phyloP scores from a whole-genome alignment of 1,140 invertebrate genomes.

The Scaptomyza montana region DNA sequence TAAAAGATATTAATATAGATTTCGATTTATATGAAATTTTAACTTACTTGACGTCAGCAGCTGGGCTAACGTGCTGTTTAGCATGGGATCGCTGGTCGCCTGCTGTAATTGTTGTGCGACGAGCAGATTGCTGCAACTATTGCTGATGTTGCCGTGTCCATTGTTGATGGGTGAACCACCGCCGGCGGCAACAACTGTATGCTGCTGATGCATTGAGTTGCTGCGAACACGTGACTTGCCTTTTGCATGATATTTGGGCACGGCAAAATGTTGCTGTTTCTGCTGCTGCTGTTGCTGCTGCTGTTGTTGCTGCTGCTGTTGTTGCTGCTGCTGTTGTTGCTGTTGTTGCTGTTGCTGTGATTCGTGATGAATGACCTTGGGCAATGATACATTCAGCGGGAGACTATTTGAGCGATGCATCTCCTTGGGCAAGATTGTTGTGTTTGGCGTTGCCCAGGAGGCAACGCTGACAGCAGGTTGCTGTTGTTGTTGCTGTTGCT shows the following conservation, averaged over 20 bases:
- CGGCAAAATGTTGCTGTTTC: conserved; percentile 63
- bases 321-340: conserved; percentile 11
- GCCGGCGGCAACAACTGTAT: conserved; percentile 51
- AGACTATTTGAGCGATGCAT: conserved; percentile 86
- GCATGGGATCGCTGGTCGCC: conserved; percentile 83
- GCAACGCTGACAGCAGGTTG: conserved; percentile 54
- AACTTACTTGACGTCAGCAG: conserved; percentile 68
- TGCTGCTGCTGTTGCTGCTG: conserved; percentile 22
- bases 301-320: conserved; percentile 5
- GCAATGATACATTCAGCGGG: conserved; percentile 84
- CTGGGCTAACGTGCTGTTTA: conserved; percentile 81
- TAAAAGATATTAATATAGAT: background rate
- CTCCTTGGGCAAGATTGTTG: conserved; percentile 81
- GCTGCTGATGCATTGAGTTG: conserved; percentile 83
- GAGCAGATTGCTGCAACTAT: conserved; percentile 55
- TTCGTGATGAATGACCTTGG: conserved; percentile 63
- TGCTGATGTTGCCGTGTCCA: conserved; percentile 30
- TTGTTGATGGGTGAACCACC: conserved; percentile 48
- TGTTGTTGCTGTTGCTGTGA: conserved; percentile 24
- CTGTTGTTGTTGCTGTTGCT: conserved; percentile 59
- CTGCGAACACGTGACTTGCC: conserved; percentile 75
- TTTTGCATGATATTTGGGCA: conserved; percentile 76
- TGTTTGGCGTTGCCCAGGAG: conserved; percentile 68
- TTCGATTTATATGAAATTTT: background rate
- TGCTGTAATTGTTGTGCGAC: conserved; percentile 56